Evolutionary conservation across 2,113 vertebrate species (phyloP), one percentile per base, ranked within the genome.

Genomic region (Dasyprocta punctata): DNA sequence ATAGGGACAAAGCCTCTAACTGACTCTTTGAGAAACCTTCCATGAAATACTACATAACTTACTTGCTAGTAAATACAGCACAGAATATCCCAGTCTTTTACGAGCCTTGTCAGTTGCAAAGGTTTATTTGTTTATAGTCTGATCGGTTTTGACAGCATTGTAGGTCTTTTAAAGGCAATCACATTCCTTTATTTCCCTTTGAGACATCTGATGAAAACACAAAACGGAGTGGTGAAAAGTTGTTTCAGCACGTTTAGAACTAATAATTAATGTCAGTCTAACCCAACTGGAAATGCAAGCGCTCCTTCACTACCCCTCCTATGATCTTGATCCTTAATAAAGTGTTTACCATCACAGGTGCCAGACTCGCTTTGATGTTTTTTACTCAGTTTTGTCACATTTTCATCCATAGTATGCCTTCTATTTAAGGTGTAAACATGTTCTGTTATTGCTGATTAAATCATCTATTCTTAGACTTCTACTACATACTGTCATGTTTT

Each of bases 191-290:
- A 7, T 58, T 16, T 65, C 56, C 52, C 38, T 63, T n/a, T 47
- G 44, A 69, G 85, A 54, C 19, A 65, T 63, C 13, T 22, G 22
- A 78, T 5, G 78, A 90, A 95, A 95, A 83, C 65, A n/a, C n/a
- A 75, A 77, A 71, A 2, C 26, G 82, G 9, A 11, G 30, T 91
- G 26, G 78, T 81, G 5, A 86, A 95, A 82, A 56, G 3, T 47
- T 69, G 30, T 77, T 95, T 87, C 49, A 83, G 77, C 8, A 77
- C 24, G 1, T 86, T 88, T 88, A n/a, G 28, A 71, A 85, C 11
- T 86, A 94, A 84, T 65, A 89, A 65, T 84, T 87, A 69, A 61
- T 52, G 44, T 67, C 61, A 91, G 19, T 75, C 69, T 63, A 82
- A 86, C 11, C 11, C 12, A 90, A n/a, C 69, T 49, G 33, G 93